These are phyloP conservation scores for Cotesia vestalis DNA, from an alignment of 1,140 invertebrate species.

Conservation along the genomic window DNA sequence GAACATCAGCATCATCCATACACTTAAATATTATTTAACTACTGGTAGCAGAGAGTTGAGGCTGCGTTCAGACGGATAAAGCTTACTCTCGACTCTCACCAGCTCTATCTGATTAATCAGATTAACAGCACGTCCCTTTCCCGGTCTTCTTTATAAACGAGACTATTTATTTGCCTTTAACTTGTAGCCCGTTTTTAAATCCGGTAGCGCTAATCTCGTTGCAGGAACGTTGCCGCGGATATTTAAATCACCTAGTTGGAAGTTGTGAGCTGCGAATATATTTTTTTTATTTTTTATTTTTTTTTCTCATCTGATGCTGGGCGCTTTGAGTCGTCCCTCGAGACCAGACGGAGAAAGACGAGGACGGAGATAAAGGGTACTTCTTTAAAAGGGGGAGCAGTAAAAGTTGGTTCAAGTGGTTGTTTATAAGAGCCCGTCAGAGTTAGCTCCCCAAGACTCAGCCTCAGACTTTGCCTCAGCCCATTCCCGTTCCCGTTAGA, in stretches of 20 bases:
- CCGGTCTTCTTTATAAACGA: constrained; percentile 18
- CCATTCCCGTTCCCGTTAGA: neutral
- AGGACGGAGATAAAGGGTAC: constrained; percentile 5
- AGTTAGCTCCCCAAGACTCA: too few relatives aligned
- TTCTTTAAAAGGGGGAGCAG: constrained; percentile 6
- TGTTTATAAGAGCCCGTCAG: constrained; percentile 27
- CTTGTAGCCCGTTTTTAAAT: neutral
- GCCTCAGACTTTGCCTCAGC: too few relatives aligned
- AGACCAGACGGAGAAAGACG: constrained; percentile 7
- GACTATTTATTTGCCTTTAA: constrained; percentile 11
- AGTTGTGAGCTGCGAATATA: neutral
- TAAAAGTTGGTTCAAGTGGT: constrained; percentile 29
- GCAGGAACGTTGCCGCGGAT: constrained; percentile 36
- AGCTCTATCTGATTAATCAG: constrained; percentile 20
- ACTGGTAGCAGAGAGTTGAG: too few relatives aligned
- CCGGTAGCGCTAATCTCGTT: constrained; percentile 19
- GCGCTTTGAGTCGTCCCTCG: neutral
- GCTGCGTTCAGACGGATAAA: too few relatives aligned
- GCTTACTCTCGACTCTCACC: neutral
- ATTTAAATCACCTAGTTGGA: constrained; percentile 43
- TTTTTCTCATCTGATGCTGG: constrained; percentile 6
- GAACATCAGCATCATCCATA: constrained; percentile 1
- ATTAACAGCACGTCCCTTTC: constrained; percentile 20
- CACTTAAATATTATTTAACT: too few relatives aligned
- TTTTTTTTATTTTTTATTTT: constrained; percentile 10